These are phyloP conservation scores for Morelia viridis DNA, from an alignment of 2,797 vertebrate genomes.

Conservation along the genomic window DNA sequence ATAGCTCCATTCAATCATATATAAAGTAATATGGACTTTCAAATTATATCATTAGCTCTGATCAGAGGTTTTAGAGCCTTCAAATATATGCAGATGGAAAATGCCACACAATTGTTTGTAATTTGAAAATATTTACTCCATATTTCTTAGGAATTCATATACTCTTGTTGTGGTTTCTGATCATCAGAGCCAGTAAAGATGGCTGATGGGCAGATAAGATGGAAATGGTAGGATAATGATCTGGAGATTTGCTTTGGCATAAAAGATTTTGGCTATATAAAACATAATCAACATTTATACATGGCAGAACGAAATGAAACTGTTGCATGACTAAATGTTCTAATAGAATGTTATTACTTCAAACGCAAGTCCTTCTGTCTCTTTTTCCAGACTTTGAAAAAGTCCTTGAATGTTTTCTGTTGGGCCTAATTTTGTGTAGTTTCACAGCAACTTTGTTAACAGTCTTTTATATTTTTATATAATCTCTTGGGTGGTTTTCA, in stretches of 20 bases:
- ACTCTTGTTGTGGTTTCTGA: neutral
- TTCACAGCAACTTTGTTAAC: constrained; percentile 32
- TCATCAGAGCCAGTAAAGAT: neutral
- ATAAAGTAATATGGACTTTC: neutral
- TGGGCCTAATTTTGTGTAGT: constrained; percentile 18
- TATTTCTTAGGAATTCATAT: neutral
- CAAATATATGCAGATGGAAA: neutral
- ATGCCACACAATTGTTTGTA: neutral
- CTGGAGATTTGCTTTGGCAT: neutral
- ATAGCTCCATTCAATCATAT: neutral
- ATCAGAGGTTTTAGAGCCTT: neutral
- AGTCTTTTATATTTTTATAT: constrained; percentile 36
- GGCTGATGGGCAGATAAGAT: neutral
- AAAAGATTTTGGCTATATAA: neutral
- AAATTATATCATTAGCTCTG: neutral
- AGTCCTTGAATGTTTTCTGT: constrained; percentile 11
- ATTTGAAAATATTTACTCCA: neutral
- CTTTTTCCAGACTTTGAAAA: neutral
- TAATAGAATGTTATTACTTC: constrained; percentile 1
- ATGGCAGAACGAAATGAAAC: constrained; percentile 12
- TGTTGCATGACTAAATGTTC: neutral
- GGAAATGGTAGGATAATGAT: neutral
- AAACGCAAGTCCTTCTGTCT: constrained; percentile 7
- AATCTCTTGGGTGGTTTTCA: constrained; percentile 55
- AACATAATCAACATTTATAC: neutral